Evolutionary conservation across 2,888 invertebrate species (phyloP), one percentile per base, ranked within the genome.

Genomic region (Drosophila conformis): DNA sequence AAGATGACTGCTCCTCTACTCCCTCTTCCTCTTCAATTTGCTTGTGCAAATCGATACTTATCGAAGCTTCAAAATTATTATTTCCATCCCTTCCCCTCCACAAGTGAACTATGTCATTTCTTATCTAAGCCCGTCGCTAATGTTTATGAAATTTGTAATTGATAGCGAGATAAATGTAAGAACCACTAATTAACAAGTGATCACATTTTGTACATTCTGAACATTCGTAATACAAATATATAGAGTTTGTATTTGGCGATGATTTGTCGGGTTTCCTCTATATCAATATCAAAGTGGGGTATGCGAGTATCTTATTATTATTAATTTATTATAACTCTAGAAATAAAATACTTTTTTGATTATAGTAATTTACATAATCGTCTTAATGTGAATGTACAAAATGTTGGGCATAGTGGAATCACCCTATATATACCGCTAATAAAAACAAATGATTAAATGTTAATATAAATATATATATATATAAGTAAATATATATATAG

Each of bases 1-100:
- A 46, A 48, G 38, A 46, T 33, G 49, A 27, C 21, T 52, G 33
- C 31, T 21, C 38, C 35, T 42, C 11, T 18, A n/a, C 46, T 73
- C 31, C 31, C 10, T 6, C 35, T 61, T 53, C 54, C 7, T n/a
- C 27, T 27, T n/a, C 18, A 49, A 51, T 11, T 51, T n/a, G 11
- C 6, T 56, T 25, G 15, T 7, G 7, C 15, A 11, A 13, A 21
- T 46, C 21, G 46, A 15, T 46, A 21, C 21, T 21, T 21, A 46
- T 21, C 7, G 21, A 15, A 13, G 15, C 21, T 46, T 7, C 15
- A 7, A 46, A 8, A 46, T 21, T 21, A 46, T 21, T 21, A 7
- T 21, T 15, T 21, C 21, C 13, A 13, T 21, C 21, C 46, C 3
- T 7, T 42, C 11, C 11, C 42, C 11, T 3, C 21, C 21, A 18